A percentile compares a stretch with the other conserved stretches of the same genome.
These are phyloP conservation scores for Cottus gobio DNA, from an alignment of 2,113 vertebrate species.

Conservation along the genomic window DNA sequence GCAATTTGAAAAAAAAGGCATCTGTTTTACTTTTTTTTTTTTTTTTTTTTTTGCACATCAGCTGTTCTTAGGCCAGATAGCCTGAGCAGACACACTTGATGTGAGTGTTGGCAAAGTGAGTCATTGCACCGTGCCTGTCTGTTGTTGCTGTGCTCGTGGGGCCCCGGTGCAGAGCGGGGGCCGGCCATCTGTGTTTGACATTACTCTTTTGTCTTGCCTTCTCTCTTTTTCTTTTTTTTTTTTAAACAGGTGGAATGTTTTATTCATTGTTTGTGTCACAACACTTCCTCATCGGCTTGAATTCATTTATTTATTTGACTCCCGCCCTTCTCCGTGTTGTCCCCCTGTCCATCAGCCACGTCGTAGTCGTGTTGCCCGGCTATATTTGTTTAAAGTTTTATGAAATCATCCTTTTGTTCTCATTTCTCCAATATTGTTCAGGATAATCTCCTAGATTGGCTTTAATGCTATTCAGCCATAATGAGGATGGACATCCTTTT, in stretches of 20 bases:
- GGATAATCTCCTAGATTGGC: constrained; percentile 87
- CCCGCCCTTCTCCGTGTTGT: constrained; percentile 77
- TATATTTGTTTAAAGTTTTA: constrained; percentile 25
- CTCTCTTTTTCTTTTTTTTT: constrained; percentile 49
- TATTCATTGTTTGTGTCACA: constrained; percentile 80
- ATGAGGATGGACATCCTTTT: constrained; percentile 42
- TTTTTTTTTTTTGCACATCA: constrained; percentile 92
- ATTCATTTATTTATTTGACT: constrained; percentile 62
- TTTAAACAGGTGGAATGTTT: constrained; percentile 72
- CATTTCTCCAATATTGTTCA: constrained; percentile 87
- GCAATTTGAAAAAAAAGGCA: constrained; percentile 86
- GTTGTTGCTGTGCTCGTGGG: constrained; percentile 86
- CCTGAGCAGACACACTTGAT: constrained; percentile 99
- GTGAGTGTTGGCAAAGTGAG: constrained; percentile 99
- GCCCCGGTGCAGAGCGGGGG: constrained; percentile 87
- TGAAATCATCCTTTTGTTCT: constrained; percentile 51
- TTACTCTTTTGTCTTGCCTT: constrained; percentile 78
- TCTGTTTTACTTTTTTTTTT: constrained; percentile 84
- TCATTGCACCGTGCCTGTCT: constrained; percentile 96
- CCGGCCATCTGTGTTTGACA: constrained; percentile 90
- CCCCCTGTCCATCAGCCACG: constrained; percentile 49
- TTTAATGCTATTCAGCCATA: constrained; percentile 40
- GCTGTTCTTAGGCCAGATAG: constrained; percentile 99
- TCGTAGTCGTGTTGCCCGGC: constrained; percentile 28
- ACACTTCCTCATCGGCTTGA: constrained; percentile 83